Base-by-base conservation (phyloP, 1,140 invertebrate genomes). In the Pinna nobilis region DNA sequence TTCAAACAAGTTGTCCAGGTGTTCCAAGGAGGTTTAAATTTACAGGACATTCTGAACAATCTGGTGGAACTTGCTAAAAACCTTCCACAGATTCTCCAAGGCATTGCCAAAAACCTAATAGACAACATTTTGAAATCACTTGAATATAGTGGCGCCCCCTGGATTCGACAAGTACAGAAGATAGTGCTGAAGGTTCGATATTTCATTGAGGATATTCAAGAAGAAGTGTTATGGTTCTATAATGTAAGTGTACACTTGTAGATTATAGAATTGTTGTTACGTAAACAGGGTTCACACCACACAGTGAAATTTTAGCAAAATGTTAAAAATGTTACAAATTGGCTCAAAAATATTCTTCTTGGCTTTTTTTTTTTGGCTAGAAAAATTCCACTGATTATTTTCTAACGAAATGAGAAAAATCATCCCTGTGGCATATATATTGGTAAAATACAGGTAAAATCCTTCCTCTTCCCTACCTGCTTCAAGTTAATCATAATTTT, bases 161-260 rank as follows among this genome's bases (percentile, higher is more conserved):
- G 69, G 68, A 59, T 72, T 5, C 61, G 50, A n/a, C 65, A 69
- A 18, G 50, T 78, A 5, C 59, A 75, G 33, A 50, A 71, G 41
- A 32, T 78, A 13, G 64, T 74, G 2, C 28, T 35, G 4, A 64
- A 64, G 69, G 68, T 66, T 11, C 50, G 69, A 49, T 61, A 30
- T 23, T 53, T 78, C 11, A 63, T 78, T 28, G 61, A 70, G 33
- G 76, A 78, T n/a, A 51, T 74, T 3, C 37, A 74, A 44, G 64
- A 28, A 2, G 76, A 78, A 25, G 44, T 66, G 18, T 51, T 63
- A 3, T 47, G 49, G 9, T 64, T 78, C 33, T 76, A 65, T 53
- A 69, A 60, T 37, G 35, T 49, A 41, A 50, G 35, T 41, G 28
- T 9, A 4, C 37, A 18, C 20, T n/a, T 33, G 20, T 33, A 13